These are phyloP conservation scores for Cebus imitator DNA, from an alignment of 2,113 vertebrate species.

Conservation along the genomic window DNA sequence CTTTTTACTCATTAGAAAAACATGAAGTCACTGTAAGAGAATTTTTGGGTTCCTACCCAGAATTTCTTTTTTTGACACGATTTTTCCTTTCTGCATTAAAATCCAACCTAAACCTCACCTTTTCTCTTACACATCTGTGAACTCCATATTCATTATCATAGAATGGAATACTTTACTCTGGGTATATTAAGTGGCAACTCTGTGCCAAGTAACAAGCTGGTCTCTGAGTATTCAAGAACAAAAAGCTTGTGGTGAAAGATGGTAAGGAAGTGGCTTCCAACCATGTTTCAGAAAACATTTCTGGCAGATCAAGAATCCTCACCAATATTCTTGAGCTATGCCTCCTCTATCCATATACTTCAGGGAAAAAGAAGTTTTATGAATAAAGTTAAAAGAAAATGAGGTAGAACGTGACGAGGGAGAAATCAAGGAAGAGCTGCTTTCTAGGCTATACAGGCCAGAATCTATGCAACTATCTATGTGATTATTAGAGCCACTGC, in stretches of 20 bases:
- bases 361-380: neutral
- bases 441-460: neutral
- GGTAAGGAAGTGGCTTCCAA: neutral
- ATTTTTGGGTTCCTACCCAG: neutral
- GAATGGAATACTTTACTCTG: neutral
- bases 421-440: neutral
- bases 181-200: neutral
- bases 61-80: slow-evolving; percentile 12
- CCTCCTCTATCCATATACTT: neutral
- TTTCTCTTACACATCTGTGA: neutral
- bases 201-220: neutral
- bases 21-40: neutral
- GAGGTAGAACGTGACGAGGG: no score
- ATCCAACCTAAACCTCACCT: neutral
- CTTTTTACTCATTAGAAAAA: slow-evolving; percentile 14
- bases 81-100: slow-evolving; percentile 21
- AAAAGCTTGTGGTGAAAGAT: neutral
- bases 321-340: neutral
- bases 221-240: neutral
- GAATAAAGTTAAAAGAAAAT: neutral
- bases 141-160: neutral
- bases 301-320: neutral
- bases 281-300: slow-evolving; percentile 40
- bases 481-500: neutral
- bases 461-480: neutral